Base-by-base conservation (phyloP, 2,797 vertebrate genomes). In the Erethizon dorsatum region DNA sequence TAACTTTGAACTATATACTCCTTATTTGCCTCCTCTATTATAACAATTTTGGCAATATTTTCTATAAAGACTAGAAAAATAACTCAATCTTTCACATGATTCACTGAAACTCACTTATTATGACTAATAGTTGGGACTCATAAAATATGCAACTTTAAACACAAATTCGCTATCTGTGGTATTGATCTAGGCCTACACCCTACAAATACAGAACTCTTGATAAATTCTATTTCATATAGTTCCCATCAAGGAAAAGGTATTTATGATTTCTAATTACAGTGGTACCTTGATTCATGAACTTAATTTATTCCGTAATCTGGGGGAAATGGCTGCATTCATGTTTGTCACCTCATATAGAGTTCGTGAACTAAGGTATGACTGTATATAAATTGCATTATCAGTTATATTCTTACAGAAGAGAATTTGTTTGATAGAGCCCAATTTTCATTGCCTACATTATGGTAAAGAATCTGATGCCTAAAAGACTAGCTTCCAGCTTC, bases 401-500 rank as follows among this genome's bases (percentile, higher is more conserved):
- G 17, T 61, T 47, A 54, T 24, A 45, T 56, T 77, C 47, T 65
- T 50, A 77, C 1, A 24, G 61, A 73, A 90, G 41, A 47, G 71
- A 84, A 69, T 80, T 82, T 31, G 79, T 95, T 94, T 79, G 56
- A 93, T 47, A 56, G 77, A 50, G 56, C 61, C 24, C 52, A 80
- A 54, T 59, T 71, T 17, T 77, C 37, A 41, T 91, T 79, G 84
- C 63, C 83, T 41, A n/a, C 0, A 26, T 0, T 75, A 47, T 28
- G 37, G 45, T 37, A 47, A 73, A 24, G 69, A 41, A 41, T 56
- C 4, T 18, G 59, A 82, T n/a, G 13, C 37, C 47, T 50, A 33
- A 83, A 79, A 83, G 80, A 71, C 61, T 47, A 54, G 79, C 52
- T 59, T 80, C 75, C 6, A 50, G 73, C 56, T 87, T 56, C 37